Evolutionary conservation across 2,888 invertebrate species (phyloP).

Genomic region (Cryptus viduatorius): DNA sequence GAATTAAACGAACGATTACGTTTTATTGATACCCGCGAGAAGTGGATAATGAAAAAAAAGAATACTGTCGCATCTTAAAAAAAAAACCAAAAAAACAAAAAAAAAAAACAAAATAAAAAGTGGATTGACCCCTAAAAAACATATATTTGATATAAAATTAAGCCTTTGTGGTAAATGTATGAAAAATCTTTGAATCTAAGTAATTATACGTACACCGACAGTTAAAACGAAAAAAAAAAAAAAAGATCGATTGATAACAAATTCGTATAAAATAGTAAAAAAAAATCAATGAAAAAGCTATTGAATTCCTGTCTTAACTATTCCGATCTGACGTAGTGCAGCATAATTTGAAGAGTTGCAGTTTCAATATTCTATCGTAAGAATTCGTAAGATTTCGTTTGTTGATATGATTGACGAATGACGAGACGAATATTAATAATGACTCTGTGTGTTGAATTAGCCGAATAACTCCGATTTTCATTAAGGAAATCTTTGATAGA

Average conservation of each 20-base stretch:
- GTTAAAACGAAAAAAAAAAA: slow-evolving; percentile 24
- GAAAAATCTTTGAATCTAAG: slow-evolving; percentile 24
- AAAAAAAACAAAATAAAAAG: neutral
- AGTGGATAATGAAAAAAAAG: neutral
- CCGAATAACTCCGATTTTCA: slow-evolving; percentile 40
- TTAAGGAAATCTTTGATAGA: slow-evolving; percentile 5
- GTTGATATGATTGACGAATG: slow-evolving; percentile 24
- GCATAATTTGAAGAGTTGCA: slow-evolving; percentile 13
- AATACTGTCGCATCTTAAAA: neutral
- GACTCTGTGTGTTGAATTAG: slow-evolving; percentile 36
- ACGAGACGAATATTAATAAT: slow-evolving; percentile 10
- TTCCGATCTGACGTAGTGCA: slow-evolving; percentile 1
- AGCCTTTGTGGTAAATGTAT: slow-evolving; percentile 47
- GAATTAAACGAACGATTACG: neutral
- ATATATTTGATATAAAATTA: slow-evolving; percentile 50
- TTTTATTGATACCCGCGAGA: slow-evolving; percentile 7
- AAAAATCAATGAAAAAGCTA: slow-evolving; percentile 14
- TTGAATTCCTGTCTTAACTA: slow-evolving; percentile 22
- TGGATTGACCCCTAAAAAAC: slow-evolving; percentile 7
- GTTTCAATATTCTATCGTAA: slow-evolving; percentile 3
- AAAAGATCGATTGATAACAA: slow-evolving; percentile 34
- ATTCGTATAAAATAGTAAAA: slow-evolving; percentile 3
- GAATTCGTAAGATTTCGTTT: neutral
- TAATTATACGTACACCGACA: slow-evolving; percentile 28
- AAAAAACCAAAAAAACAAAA: neutral